Evolutionary conservation across 2,113 vertebrate genomes (phyloP), one percentile per base, ranked within the genome.

Genomic region (Tichodroma muraria): DNA sequence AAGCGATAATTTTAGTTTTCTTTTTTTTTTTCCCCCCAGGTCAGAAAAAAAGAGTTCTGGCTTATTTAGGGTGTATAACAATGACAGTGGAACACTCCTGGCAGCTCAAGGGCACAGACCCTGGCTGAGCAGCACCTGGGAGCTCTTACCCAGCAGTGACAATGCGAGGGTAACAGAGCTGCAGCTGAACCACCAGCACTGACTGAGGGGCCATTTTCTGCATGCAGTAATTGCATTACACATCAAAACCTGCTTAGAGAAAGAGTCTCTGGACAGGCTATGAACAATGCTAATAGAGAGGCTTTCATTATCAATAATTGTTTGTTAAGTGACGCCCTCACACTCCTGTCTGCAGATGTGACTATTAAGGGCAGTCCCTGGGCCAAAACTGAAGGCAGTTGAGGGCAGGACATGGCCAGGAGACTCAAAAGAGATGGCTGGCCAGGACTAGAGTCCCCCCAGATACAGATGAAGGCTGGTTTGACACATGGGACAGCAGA

Each of bases 211-310:
- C 49, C 76, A 40, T 66, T 52, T 91, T 88, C 75, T 85, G 75
- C 37, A 63, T 3, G 22, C 31, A n/a, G 15, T 80, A 79, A 90
- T 79, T 82, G 79, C 87, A 85, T 85, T 84, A 80, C 27, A 50
- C 65, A 83, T 35, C 75, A 57, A 88, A 89, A 81, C 33, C 53
- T 85, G 52, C 47, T 79, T 47, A 81, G 57, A 86, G 44, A 65
- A 88, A 89, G 73, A 63, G 35, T 31, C 47, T 33, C 63, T 57
- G 75, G 78, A 60, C 38, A 85, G 50, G 22, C 33, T 83, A 25
- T 22, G 44, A 70, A 23, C 81, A 88, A 75, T 17, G 54, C 66
- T 42, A 69, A 89, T 4, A 13, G 64, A 1, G 6, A 63, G 38
- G 42, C 35, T 86, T 92, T 83, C 37, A 61, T 76, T 69, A 72